These are phyloP conservation scores for Melanchra persicariae DNA, from an alignment of 2,888 invertebrate genomes.

Conservation along the genomic window DNA sequence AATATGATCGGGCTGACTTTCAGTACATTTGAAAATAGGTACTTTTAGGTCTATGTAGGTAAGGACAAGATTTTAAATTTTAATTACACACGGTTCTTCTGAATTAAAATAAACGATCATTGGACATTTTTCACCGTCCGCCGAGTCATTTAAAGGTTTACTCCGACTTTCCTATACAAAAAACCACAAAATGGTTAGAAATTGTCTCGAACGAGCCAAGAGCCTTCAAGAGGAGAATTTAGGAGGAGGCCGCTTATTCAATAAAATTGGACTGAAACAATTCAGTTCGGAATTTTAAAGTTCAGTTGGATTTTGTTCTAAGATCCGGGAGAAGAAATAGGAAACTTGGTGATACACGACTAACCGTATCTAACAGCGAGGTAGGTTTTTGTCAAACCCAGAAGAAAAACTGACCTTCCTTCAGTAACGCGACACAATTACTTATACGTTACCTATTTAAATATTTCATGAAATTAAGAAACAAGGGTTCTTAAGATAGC, in stretches of 20 bases:
- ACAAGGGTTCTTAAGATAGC: neutral
- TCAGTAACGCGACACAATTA: neutral
- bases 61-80: neutral
- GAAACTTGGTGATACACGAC: neutral
- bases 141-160: conserved; percentile 4
- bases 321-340: neutral
- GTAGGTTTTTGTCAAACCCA: neutral
- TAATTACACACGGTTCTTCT: conserved; percentile 11
- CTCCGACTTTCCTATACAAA: conserved; percentile 10
- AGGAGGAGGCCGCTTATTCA: neutral
- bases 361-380: neutral
- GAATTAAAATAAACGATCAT: conserved; percentile 27
- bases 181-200: conserved; percentile 9
- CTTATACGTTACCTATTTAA: neutral
- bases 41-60: no score
- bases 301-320: neutral
- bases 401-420: neutral
- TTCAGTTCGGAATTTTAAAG: neutral
- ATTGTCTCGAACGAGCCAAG: neutral
- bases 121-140: conserved; percentile 21
- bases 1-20: neutral
- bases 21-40: neutral
- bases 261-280: neutral
- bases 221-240: neutral
- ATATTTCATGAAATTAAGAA: neutral